Evolutionary conservation across 1,140 invertebrate species (phyloP), one percentile per base, ranked within the genome.

Genomic region (Pristionchus pacificus): DNA sequence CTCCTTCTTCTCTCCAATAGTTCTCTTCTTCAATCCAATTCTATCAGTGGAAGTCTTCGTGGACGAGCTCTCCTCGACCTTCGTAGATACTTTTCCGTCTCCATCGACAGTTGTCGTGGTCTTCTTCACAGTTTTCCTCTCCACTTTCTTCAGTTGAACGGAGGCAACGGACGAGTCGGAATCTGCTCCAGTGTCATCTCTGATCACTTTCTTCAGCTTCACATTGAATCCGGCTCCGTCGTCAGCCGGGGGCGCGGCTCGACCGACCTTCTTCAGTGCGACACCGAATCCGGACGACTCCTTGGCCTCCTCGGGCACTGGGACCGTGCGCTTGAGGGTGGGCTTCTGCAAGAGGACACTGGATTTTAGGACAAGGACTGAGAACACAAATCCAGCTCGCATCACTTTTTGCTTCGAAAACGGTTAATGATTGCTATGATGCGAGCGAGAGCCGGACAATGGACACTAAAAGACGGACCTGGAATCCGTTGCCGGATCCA

Each of bases 131-230:
- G 38, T 49, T 61, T 62, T 73, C 66, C 58, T 73, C 24, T 63
- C 57, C 13, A 73, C 71, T 28, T 73, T 73, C 30, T 73, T 73
- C 60, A 73, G 65, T 57, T 73, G 71, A 32, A 68, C 60, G 49
- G 60, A 49, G 33, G 64, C 49, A 65, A 25, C 33, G 30, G 6
- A 6, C 19, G 6, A 6, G 6, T 49, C 38, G 19, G 38, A 6
- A 6, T 49, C 19, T 49, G 6, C 38, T 49, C 38, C 38, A 10
- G 38, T 49, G 19, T 59, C 72, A n/a, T 74, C 67, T 58, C 72
- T 73, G 25, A 19, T 28, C 15, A 74, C 61, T 55, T 73, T 74
- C 59, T 74, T 74, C 61, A 74, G 64, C 62, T 74, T 32, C 31
- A 74, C 72, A 27, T 55, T 31, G 38, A 70, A 70, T 49, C 19